Percentiles rank a stretch among this genome's conserved stretches.
Conservation (phyloP, 2,113 vertebrate species). For the Spermophilus dauricus region DNA sequence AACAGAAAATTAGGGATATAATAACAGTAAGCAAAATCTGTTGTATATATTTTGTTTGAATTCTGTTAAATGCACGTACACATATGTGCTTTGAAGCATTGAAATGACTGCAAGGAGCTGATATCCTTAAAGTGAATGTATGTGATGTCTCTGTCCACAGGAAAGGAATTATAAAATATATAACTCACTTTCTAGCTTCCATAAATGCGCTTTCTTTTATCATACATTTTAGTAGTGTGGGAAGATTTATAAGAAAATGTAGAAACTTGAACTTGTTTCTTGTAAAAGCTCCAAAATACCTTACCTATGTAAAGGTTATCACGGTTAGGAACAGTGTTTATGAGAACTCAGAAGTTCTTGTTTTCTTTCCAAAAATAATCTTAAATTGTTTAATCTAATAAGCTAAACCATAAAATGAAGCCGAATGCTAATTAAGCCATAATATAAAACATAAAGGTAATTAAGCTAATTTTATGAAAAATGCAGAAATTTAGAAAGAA, state of each 20-base stretch:
- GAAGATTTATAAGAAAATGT: background rate
- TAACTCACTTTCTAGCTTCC: background rate
- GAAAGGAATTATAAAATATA: background rate
- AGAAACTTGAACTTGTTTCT: background rate
- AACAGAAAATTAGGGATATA: background rate
- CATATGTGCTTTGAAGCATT: background rate
- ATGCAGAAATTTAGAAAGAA: background rate
- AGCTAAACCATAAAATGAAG: background rate
- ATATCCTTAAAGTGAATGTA: background rate
- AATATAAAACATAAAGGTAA: background rate
- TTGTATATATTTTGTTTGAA: background rate
- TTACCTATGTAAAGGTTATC: background rate
- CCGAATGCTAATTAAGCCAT: background rate
- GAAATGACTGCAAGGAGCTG: background rate
- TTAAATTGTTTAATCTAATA: background rate
- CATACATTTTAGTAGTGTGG: background rate
- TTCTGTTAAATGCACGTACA: background rate
- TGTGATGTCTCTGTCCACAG: background rate
- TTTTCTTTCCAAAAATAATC: background rate
- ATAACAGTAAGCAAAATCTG: background rate
- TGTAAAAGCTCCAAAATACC: background rate
- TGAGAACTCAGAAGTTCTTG: background rate
- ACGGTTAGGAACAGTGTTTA: background rate
- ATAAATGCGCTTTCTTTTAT: background rate
- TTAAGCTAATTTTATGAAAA: too few relatives aligned